Base-by-base conservation (phyloP, 2,888 invertebrate species). In the Parnassius glacialis region DNA sequence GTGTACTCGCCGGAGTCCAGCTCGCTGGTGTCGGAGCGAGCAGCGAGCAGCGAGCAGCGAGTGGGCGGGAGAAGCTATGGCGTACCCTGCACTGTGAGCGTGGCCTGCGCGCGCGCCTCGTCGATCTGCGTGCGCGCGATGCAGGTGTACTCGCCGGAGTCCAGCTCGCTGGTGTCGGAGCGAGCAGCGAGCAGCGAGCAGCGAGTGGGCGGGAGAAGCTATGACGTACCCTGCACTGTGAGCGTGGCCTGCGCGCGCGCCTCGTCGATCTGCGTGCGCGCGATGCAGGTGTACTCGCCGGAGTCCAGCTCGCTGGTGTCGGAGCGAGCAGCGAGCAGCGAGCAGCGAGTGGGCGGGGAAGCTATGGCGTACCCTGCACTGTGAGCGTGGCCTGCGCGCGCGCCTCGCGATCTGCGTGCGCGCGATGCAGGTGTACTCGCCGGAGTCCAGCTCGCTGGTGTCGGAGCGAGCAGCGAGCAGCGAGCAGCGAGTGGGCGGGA, bases 131-230 rank as follows among this genome's bases (percentile, higher is more conserved):
- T 99, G 66, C 92, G 93, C 0, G 99, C 99, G 5, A 97, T 94
- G 81, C 99, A 99, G 0, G 98, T 98, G 82, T 99, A 99, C 67
- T 94, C 94, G 5, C 98, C 99, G 0, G 98, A 97, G 87, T 99
- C 99, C 68, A 98, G 87, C 87, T 98, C 98, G 58, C 96, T 96
- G 0, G 99, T 98, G 81, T 98, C 97, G 11, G 97, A 96, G 67
- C 16, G 16, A 16, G 16, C 16, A 16, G 16, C 16, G 16, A 16
- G 16, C 16, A 16, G 99, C 98, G 16, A 97, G 97, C 70, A 45
- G 45, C 45, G n/a, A 7, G 45, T 7, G 45, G 12, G 13, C 47
- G 47, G 3, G 3, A 9, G 25, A 16, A 16, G 16, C 16, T 16
- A 16, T 13, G 13, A 43, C 57, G 20, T 47, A 94, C 95, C 95